A percentile compares a stretch with the other conserved stretches of the same genome.
These are phyloP conservation scores for Mycetomoellerius zeteki DNA, from an alignment of 1,140 invertebrate genomes.

Conservation along the genomic window DNA sequence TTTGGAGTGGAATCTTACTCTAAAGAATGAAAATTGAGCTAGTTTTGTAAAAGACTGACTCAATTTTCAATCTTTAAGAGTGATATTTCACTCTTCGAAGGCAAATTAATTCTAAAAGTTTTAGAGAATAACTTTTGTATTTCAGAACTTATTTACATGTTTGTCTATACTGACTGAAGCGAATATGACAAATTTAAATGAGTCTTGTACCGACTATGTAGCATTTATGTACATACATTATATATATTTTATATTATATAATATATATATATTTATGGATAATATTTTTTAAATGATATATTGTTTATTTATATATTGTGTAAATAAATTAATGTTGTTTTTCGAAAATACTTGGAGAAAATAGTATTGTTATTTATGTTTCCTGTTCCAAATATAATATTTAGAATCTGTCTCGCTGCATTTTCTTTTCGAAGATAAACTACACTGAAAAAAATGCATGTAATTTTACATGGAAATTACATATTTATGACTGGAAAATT, in stretches of 20 bases:
- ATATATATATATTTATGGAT: slow-evolving; percentile 13
- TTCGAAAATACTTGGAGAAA: slow-evolving; percentile 1
- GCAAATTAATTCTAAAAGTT: too few species aligned
- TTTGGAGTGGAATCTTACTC: too few species aligned
- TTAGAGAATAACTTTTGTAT: not conserved
- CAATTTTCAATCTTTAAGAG: too few species aligned
- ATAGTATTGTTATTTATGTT: not conserved
- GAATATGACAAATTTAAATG: not conserved
- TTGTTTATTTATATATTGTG: slow-evolving; percentile 49
- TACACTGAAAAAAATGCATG: too few species aligned
- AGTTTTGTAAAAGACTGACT: too few species aligned
- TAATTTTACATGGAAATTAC: too few species aligned
- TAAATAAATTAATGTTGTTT: slow-evolving; percentile 62
- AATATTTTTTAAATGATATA: slow-evolving; percentile 11
- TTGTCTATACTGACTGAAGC: not conserved
- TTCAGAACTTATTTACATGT: slow-evolving; percentile 7
- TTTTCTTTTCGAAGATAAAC: not conserved
- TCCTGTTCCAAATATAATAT: not conserved
- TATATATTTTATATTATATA: slow-evolving; percentile 23
- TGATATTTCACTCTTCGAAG: too few species aligned
- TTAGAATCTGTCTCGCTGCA: not conserved
- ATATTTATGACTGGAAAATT: too few species aligned
- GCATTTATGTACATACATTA: slow-evolving; percentile 28
- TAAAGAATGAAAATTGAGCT: too few species aligned
- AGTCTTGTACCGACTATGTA: not conserved